A percentile compares a stretch with the other conserved stretches of the same genome.
phyloP scores from a whole-genome alignment of 2,797 vertebrate species.

The Sebastes reedi region DNA sequence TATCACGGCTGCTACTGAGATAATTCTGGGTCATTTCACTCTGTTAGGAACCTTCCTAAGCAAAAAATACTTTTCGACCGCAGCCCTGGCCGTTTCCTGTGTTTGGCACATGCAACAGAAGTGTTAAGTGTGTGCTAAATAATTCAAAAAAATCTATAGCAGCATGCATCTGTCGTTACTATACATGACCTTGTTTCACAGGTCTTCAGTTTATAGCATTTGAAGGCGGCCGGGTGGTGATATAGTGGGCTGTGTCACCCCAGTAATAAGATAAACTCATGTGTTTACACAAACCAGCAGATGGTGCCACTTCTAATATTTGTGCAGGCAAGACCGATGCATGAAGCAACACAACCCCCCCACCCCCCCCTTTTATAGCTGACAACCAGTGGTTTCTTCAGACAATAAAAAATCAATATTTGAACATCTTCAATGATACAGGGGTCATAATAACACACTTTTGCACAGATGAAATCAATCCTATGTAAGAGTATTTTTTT shows the following conservation, averaged over 20 bases:
- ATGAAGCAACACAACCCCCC: not conserved
- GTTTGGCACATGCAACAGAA: not conserved
- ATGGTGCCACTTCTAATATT: conserved; percentile 67
- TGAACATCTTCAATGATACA: conserved; percentile 3
- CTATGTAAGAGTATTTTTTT: not conserved
- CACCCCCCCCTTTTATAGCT: not conserved
- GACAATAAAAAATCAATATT: conserved; percentile 32
- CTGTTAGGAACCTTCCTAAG: too few relatives aligned
- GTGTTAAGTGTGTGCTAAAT: not conserved
- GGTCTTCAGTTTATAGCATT: not conserved
- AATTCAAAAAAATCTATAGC: not conserved
- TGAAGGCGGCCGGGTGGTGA: conserved; percentile 8
- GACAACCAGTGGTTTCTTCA: not conserved
- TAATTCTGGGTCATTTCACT: too few relatives aligned
- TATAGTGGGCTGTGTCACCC: not conserved
- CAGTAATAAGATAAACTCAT: conserved; percentile 27
- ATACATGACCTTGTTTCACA: not conserved
- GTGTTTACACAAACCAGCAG: conserved; percentile 66
- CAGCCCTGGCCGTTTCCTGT: not conserved
- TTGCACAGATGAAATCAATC: not conserved
- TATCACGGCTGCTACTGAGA: too few relatives aligned
- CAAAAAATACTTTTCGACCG: too few relatives aligned
- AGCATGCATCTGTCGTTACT: not conserved
- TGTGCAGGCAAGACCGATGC: conserved; percentile 9
- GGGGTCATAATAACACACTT: not conserved